phyloP scores from a whole-genome alignment of 1,140 invertebrate genomes.

The Penaeus japonicus region DNA sequence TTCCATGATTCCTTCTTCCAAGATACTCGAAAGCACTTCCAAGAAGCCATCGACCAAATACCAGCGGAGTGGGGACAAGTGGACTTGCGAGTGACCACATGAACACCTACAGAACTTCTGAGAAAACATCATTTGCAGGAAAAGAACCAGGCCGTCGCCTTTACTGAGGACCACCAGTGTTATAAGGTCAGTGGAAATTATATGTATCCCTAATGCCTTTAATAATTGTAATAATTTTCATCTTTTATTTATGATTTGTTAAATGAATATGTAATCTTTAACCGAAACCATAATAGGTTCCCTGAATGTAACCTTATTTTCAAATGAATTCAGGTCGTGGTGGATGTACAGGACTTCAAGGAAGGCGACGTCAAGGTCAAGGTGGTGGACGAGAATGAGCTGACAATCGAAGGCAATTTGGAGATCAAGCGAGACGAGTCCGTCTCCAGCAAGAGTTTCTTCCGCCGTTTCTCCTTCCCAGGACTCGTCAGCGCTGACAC shows the following conservation, averaged over 20 bases:
- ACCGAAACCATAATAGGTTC: no score
- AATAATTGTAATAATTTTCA: no score
- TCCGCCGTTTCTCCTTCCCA: conserved; percentile 24
- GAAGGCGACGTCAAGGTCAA: conserved; percentile 21
- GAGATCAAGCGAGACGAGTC: conserved; percentile 3
- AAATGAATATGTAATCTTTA: no score
- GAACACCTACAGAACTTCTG: conserved; percentile 13
- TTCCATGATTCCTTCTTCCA: conserved; percentile 46
- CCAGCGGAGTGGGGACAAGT: background rate
- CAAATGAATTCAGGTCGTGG: conserved; percentile 2
- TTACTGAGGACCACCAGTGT: background rate
- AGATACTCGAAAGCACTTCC: conserved; percentile 15
- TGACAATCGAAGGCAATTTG: conserved; percentile 22
- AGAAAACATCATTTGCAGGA: background rate
- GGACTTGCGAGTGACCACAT: background rate
- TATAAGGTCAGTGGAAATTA: background rate
- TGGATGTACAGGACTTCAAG: conserved; percentile 41
- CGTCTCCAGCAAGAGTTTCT: conserved; percentile 9
- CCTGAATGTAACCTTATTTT: background rate
- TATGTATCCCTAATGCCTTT: background rate
- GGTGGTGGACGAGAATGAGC: conserved; percentile 25
- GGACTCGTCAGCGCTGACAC: background rate
- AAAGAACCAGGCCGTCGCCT: conserved; percentile 10
- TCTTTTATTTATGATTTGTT: no score
- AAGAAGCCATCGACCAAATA: conserved; percentile 3